phyloP scores from a whole-genome alignment of 2,888 invertebrate genomes.

The Apodemia mormo region DNA sequence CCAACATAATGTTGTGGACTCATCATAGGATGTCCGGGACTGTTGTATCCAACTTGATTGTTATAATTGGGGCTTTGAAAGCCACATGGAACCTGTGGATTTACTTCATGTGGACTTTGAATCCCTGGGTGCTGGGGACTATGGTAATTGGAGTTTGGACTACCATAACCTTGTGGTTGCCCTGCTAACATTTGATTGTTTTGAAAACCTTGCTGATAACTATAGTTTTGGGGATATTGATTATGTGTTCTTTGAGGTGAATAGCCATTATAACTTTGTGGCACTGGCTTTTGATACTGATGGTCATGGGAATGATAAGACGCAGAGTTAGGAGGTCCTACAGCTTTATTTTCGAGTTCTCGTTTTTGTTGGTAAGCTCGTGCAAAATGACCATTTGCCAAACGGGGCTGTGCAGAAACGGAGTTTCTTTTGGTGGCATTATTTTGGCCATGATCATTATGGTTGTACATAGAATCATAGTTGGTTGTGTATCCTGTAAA shows the following conservation, averaged over 20 bases:
- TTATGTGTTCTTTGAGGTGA: conserved; percentile 65
- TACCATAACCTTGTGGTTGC: conserved; percentile 62
- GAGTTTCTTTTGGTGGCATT: conserved; percentile 67
- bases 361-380: conserved; percentile 58
- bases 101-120: conserved; percentile 68
- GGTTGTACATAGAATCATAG: conserved; percentile 73
- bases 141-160: conserved; percentile 65
- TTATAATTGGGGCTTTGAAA: conserved; percentile 71
- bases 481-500: conserved; percentile 74
- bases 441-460: conserved; percentile 61
- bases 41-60: conserved; percentile 67
- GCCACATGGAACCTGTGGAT: conserved; percentile 60
- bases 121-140: conserved; percentile 70
- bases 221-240: conserved; percentile 68
- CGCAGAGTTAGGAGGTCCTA: conserved; percentile 49
- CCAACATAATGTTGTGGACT: conserved; percentile 66
- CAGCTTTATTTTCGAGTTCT: conserved; percentile 56
- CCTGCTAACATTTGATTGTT: conserved; percentile 65
- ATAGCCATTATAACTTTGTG: conserved; percentile 62
- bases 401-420: conserved; percentile 58
- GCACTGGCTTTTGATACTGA: conserved; percentile 69
- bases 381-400: conserved; percentile 68
- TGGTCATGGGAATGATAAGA: conserved; percentile 73
- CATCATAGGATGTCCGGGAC: conserved; percentile 67
- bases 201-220: conserved; percentile 64